Conservation (phyloP, 2,797 vertebrate species). For the Hydrocynus forskahlii region DNA sequence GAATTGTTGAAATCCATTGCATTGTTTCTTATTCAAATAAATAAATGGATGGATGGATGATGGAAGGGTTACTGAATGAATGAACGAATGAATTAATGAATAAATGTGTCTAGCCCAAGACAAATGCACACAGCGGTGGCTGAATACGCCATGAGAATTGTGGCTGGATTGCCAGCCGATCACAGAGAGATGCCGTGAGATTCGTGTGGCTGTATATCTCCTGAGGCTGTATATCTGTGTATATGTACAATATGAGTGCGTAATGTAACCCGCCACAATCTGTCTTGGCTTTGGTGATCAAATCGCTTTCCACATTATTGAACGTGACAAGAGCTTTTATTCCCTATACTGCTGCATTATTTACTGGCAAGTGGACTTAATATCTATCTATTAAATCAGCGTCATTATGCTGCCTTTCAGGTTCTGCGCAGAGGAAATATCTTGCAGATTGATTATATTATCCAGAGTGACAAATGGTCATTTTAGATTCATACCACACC, state of each 20-base stretch:
- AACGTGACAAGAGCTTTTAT: conserved; percentile 64
- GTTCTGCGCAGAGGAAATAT: conserved; percentile 47
- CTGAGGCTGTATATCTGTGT: conserved; percentile 47
- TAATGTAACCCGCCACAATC: conserved; percentile 45
- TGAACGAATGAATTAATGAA: conserved; percentile 35
- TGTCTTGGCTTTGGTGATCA: conserved; percentile 58
- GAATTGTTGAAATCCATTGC: no score
- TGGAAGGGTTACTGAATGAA: not conserved
- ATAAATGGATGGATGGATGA: not conserved
- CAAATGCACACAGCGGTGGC: conserved; percentile 22
- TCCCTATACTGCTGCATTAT: conserved; percentile 59
- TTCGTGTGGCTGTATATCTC: conserved; percentile 33
- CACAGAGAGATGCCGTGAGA: conserved; percentile 38
- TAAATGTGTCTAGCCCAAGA: conserved; percentile 24
- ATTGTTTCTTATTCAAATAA: no score
- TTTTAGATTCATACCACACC: conserved; percentile 57
- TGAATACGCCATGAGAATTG: conserved; percentile 33
- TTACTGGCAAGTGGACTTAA: conserved; percentile 60
- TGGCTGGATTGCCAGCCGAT: conserved; percentile 37
- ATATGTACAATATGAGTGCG: conserved; percentile 41
- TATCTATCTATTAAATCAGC: conserved; percentile 60
- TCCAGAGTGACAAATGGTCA: conserved; percentile 59
- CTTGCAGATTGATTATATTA: conserved; percentile 61
- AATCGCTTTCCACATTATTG: conserved; percentile 58
- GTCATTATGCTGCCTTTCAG: conserved; percentile 51